These are phyloP conservation scores for Trichogramma evanescens DNA, from an alignment of 2,888 invertebrate species.

Conservation along the genomic window DNA sequence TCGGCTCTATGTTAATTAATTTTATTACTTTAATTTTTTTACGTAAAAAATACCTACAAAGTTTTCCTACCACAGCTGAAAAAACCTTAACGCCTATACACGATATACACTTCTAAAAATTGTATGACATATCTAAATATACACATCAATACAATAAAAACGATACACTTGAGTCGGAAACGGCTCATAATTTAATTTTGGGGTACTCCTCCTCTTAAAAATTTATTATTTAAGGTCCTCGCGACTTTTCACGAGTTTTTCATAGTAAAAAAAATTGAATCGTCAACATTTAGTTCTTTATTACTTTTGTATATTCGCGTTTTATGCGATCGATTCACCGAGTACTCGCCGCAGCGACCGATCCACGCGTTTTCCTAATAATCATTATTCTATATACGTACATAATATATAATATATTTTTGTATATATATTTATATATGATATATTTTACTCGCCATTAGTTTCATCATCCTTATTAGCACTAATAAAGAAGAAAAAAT, in stretches of 20 bases:
- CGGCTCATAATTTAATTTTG: too few relatives aligned
- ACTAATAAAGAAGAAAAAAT: constrained; percentile 3
- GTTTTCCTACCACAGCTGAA: constrained; percentile 46
- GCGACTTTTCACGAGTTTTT: too few relatives aligned
- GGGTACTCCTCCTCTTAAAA: too few relatives aligned
- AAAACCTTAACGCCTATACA: constrained; percentile 31
- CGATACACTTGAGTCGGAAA: neutral
- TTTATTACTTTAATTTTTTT: constrained; percentile 14
- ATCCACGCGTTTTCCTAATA: neutral
- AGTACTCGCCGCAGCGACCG: constrained; percentile 4
- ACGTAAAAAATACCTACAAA: constrained; percentile 30
- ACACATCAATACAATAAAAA: constrained; percentile 29
- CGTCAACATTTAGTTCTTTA: constrained; percentile 3
- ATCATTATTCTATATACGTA: constrained; percentile 18
- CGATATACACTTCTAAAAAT: constrained; percentile 23
- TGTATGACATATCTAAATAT: constrained; percentile 24
- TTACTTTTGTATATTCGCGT: constrained; percentile 8
- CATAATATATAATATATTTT: constrained; percentile 13
- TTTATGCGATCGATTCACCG: neutral
- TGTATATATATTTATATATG: constrained; percentile 25
- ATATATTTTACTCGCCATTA: constrained; percentile 6
- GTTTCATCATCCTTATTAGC: too few relatives aligned
- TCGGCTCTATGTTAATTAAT: constrained; percentile 24
- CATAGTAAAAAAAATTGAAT: too few relatives aligned
- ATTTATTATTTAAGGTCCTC: too few relatives aligned